Conservation (phyloP, 2,888 invertebrate genomes). For the Heliothis peltigera region DNA sequence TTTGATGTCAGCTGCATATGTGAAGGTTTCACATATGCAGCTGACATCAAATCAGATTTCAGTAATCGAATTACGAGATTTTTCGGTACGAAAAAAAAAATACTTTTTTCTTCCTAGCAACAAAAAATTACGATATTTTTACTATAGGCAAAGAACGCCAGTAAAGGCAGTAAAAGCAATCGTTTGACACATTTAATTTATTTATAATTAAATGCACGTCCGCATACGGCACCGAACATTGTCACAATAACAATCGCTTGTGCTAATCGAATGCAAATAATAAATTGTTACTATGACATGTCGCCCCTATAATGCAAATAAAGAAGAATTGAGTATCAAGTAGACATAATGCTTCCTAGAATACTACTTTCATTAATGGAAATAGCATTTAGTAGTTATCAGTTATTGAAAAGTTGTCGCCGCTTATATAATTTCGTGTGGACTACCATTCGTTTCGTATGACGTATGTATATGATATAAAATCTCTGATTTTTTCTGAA, state of each 20-base stretch:
- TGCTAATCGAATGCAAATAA: constrained; percentile 62
- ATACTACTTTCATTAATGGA: not conserved
- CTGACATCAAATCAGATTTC: constrained; percentile 6
- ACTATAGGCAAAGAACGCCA: not conserved
- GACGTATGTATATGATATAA: too few species aligned
- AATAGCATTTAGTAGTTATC: too few species aligned
- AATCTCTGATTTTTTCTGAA: too few species aligned
- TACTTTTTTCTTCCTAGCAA: not conserved
- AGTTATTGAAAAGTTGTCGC: too few species aligned
- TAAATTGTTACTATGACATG: constrained; percentile 56
- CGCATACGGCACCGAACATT: constrained; percentile 37
- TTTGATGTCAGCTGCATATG: constrained; percentile 6
- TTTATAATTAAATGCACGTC: constrained; percentile 23
- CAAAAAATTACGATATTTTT: not conserved
- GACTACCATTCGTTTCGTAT: too few species aligned
- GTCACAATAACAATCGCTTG: constrained; percentile 37
- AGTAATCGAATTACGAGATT: too few species aligned
- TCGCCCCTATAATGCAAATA: constrained; percentile 27
- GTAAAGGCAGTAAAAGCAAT: constrained; percentile 9
- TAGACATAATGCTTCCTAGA: constrained; percentile 37
- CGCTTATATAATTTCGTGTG: too few species aligned
- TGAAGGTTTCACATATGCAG: constrained; percentile 29
- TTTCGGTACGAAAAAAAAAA: constrained; percentile 6
- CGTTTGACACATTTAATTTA: constrained; percentile 17
- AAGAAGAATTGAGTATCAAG: too few species aligned